A percentile compares a stretch with the other conserved stretches of the same genome.
These are phyloP conservation scores for Chromobotia macracanthus DNA, from an alignment of 2,797 vertebrate species.

Conservation along the genomic window DNA sequence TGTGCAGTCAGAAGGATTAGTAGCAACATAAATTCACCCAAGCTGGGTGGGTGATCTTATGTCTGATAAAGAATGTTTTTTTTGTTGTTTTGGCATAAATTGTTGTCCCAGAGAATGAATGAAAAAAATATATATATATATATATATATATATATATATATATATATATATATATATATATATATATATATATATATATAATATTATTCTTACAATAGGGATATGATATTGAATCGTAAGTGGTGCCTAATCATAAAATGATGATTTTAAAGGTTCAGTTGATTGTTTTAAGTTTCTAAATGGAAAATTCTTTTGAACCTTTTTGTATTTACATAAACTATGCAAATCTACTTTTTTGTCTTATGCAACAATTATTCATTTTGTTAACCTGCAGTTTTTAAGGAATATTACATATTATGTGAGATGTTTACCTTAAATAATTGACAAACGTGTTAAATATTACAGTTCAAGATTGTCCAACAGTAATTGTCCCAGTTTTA, in stretches of 20 bases:
- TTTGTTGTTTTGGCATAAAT: neutral
- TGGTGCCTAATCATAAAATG: neutral
- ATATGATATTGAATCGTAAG: neutral
- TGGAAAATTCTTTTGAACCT: neutral
- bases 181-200: neutral
- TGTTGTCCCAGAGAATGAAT: slow-evolving; percentile 23
- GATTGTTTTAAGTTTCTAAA: slow-evolving; percentile 21
- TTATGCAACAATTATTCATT: slow-evolving; percentile 27
- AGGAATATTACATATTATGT: neutral
- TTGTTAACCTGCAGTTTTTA: slow-evolving; percentile 8
- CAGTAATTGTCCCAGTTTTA: neutral
- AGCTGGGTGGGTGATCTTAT: neutral
- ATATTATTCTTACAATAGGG: neutral
- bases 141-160: no score
- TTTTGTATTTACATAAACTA: slow-evolving; percentile 19
- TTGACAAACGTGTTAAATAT: neutral
- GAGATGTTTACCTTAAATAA: neutral
- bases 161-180: no score
- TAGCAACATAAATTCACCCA: slow-evolving; percentile 1
- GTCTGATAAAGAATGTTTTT: neutral
- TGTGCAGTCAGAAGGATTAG: neutral
- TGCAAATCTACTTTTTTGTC: slow-evolving; percentile 17
- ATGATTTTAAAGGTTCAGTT: neutral
- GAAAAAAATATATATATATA: slow-evolving; percentile 1
- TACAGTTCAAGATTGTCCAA: neutral